Base-by-base conservation (phyloP, 1,140 invertebrate genomes). In the Adelges cooleyi region DNA sequence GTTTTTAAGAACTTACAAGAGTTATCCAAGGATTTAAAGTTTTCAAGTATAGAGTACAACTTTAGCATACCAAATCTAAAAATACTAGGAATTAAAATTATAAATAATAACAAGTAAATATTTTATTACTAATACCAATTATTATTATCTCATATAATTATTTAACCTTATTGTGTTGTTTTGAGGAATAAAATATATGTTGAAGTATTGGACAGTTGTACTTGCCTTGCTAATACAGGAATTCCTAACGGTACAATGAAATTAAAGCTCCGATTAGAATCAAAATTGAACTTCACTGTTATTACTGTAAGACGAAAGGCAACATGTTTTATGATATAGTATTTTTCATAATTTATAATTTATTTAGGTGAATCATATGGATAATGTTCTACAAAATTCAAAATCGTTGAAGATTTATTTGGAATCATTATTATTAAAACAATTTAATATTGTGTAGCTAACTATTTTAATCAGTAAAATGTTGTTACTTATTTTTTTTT, bases 241-340 rank as follows among this genome's bases (percentile, higher is more conserved):
- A 46, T 48, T 33, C 56, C 56, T 13, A 44, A 62, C 33, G 56
- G 56, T 29, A 62, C 46, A 42, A 62, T 62, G 56, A 62, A 62
- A 62, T 20, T 62, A 9, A 62, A 62, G 44, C 29, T 62, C 33
- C 56, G 56, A 20, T 42, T 62, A 6, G 25, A 62, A 33, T 62
- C 56, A 48, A 62, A 62, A 8, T 62, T 48, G 33, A 48, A 62
- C 22, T 33, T 20, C 8, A 22, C 1, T 13, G 40, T 62, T 48
- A 33, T 62, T 48, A 27, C 18, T 13, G 56, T 62, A 48, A 62
- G 42, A 33, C n/a, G 33, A 11, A 1, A 46, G 8, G 3, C 29
- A 33, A 33, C 10, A 20, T 6, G 13, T 29, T 13, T 42, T n/a
- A 42, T 42, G 9, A 48, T 38, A 15, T 29, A 44, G 20, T 22